Evolutionary conservation across 1,140 invertebrate species (phyloP).

Genomic region (Dendroctonus ponderosae): DNA sequence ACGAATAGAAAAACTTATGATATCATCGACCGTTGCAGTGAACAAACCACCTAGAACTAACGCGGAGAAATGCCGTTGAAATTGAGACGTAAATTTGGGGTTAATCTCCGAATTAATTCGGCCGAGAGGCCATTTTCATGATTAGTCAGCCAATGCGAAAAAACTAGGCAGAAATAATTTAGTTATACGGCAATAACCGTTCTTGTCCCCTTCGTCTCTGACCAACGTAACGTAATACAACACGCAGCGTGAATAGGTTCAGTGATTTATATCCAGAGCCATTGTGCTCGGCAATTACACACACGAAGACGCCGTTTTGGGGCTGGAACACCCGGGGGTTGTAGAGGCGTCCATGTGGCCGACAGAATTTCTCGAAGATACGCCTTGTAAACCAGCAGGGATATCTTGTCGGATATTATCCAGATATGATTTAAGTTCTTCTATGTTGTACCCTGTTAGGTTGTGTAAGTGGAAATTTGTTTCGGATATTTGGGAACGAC

Average conservation of each 20-base stretch:
- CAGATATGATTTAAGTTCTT: no score
- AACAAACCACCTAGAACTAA: no score
- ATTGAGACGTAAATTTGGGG: no score
- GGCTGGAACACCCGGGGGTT: conserved; percentile 16
- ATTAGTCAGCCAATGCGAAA: no score
- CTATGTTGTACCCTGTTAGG: no score
- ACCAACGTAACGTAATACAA: background rate
- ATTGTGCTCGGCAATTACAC: conserved; percentile 27
- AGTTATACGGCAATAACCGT: conserved; percentile 3
- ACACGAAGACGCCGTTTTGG: conserved; percentile 23
- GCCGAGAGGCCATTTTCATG: no score
- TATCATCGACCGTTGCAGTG: no score
- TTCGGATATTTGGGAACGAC: no score
- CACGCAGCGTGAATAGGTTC: conserved; percentile 17
- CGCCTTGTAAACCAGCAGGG: conserved; percentile 17
- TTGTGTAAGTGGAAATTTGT: no score
- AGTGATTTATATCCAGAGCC: conserved; percentile 22
- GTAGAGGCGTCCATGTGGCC: conserved; percentile 6
- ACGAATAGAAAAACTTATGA: no score
- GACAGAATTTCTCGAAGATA: background rate
- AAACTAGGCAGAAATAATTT: background rate
- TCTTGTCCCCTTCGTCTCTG: background rate
- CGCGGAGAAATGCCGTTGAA: no score
- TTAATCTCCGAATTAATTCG: no score
- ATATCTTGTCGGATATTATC: conserved; percentile 11